Conservation (phyloP, 2,113 vertebrate genomes). For the Ia io region DNA sequence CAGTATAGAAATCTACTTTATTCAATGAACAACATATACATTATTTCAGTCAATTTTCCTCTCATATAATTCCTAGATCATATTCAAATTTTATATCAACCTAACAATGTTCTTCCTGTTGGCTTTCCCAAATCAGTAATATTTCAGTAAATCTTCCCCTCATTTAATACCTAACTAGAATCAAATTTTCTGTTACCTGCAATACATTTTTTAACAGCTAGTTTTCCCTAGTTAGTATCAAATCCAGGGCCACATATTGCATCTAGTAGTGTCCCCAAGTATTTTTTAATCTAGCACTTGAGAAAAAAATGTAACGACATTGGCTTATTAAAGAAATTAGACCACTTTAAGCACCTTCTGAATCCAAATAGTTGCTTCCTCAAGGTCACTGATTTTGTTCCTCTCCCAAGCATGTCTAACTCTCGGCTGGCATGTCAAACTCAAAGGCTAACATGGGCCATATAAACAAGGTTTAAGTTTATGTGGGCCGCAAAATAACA, state of each 20-base stretch:
- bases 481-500: no score
- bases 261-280: background rate
- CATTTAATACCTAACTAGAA: slow-evolving; percentile 6
- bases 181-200: background rate
- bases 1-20: background rate
- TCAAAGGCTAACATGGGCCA: no score
- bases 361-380: slow-evolving; percentile 4
- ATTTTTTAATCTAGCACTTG: slow-evolving; percentile 3
- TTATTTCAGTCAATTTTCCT: slow-evolving; percentile 31
- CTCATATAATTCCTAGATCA: slow-evolving; percentile 18
- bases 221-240: slow-evolving; percentile 6
- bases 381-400: slow-evolving; percentile 1
- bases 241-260: background rate
- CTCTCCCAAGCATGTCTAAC: background rate
- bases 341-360: background rate
- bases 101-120: slow-evolving; percentile 9
- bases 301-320: slow-evolving; percentile 23
- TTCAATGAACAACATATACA: slow-evolving; percentile 11
- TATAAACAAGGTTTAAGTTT: no score
- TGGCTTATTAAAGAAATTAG: background rate
- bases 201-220: background rate
- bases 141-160: background rate
- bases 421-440: no score
- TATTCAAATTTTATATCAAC: background rate
- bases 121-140: background rate